phyloP scores from a whole-genome alignment of 2,113 vertebrate species.

The Candoia aspera region DNA sequence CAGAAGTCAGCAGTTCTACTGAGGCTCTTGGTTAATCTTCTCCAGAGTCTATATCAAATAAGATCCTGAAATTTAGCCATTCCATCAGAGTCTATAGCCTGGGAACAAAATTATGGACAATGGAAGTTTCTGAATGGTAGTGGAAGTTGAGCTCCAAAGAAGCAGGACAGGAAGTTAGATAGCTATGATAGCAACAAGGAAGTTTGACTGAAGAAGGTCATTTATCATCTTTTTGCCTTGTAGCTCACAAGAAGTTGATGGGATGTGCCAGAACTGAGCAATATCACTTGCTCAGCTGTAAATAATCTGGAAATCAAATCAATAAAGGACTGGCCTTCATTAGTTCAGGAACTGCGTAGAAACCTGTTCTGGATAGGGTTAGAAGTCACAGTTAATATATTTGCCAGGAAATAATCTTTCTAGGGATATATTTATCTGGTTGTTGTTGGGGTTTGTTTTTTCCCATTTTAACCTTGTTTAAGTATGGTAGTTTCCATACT shows the following conservation, averaged over 20 bases:
- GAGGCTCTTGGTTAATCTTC: too few relatives aligned
- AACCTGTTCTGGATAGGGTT: conserved; percentile 25
- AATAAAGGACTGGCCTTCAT: conserved; percentile 70
- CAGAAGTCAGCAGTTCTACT: too few relatives aligned
- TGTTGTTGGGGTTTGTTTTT: neutral
- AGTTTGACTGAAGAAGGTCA: conserved; percentile 40
- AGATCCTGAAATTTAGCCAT: too few relatives aligned
- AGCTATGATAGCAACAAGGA: neutral
- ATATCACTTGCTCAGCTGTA: conserved; percentile 73
- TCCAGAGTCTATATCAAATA: too few relatives aligned
- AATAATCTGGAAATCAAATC: conserved; percentile 82
- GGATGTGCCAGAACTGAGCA: conserved; percentile 75
- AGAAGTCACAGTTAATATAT: neutral
- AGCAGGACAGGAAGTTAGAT: neutral
- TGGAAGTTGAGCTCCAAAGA: neutral
- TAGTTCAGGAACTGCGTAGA: conserved; percentile 34
- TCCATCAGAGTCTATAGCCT: too few relatives aligned
- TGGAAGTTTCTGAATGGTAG: neutral
- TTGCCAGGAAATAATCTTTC: neutral
- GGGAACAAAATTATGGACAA: too few relatives aligned
- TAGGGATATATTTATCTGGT: neutral
- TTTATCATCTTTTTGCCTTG: conserved; percentile 64
- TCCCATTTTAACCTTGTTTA: too few relatives aligned
- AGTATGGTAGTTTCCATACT: too few relatives aligned
- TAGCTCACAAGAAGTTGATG: conserved; percentile 68